These are phyloP conservation scores for Pachycephala philippinensis DNA, from an alignment of 2,113 vertebrate genomes.

Conservation along the genomic window DNA sequence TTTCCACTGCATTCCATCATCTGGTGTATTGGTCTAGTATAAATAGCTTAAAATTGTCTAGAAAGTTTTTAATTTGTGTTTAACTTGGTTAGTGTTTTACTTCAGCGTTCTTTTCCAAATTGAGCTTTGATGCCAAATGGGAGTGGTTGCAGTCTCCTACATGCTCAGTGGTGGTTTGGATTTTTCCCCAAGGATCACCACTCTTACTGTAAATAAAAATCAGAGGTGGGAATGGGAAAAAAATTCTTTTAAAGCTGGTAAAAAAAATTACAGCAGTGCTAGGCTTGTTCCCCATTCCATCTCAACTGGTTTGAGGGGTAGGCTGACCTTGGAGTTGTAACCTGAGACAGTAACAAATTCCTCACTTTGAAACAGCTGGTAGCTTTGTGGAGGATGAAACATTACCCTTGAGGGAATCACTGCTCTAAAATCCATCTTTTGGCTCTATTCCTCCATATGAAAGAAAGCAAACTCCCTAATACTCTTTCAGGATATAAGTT, in stretches of 20 bases:
- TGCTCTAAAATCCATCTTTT: neutral
- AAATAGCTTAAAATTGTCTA: neutral
- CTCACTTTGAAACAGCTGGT: neutral
- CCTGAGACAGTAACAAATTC: neutral
- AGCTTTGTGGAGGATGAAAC: neutral
- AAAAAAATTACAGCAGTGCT: neutral
- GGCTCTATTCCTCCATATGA: neutral
- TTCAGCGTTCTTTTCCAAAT: neutral
- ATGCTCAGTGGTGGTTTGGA: accelerated
- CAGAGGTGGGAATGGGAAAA: neutral
- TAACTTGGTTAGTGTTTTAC: neutral
- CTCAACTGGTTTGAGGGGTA: neutral
- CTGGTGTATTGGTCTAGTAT: neutral
- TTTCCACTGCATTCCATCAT: neutral
- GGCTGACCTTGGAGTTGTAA: conserved; percentile 32
- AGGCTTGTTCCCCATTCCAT: neutral
- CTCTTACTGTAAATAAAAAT: neutral
- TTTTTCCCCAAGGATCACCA: neutral
- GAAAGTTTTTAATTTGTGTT: neutral
- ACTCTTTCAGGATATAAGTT: neutral
- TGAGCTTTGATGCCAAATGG: neutral
- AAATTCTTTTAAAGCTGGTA: neutral
- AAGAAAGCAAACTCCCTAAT: neutral
- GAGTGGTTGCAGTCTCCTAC: neutral
- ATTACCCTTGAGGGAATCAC: neutral